A percentile compares a stretch with the other conserved stretches of the same genome.
Evolutionary conservation across 2,113 vertebrate species (phyloP).

Genomic region (Barnardius zonarius): DNA sequence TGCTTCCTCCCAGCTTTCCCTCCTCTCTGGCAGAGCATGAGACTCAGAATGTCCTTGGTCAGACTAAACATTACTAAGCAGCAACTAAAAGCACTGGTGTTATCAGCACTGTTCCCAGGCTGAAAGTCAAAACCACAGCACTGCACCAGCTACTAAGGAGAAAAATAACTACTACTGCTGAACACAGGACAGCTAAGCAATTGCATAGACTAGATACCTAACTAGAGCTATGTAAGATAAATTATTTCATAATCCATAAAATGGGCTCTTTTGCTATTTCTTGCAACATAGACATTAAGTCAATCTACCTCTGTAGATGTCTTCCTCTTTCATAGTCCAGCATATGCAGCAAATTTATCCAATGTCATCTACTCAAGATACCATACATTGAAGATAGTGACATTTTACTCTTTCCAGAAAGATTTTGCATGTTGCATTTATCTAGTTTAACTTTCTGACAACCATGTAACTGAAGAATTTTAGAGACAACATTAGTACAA

Average conservation of each 20-base stretch:
- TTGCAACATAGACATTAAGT: background rate
- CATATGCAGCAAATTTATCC: background rate
- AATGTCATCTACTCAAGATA: background rate
- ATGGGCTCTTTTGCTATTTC: background rate
- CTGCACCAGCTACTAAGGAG: no score
- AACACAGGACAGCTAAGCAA: background rate
- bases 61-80: no score
- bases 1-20: no score
- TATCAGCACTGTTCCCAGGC: no score
- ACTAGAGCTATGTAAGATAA: background rate
- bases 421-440: background rate
- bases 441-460: background rate
- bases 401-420: background rate
- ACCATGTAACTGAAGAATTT: background rate
- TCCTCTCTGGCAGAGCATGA: no score
- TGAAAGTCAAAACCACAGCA: no score
- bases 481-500: background rate
- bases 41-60: no score
- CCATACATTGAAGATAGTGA: background rate
- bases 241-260: background rate
- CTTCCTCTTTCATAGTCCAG: background rate
- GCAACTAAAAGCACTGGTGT: no score
- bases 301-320: background rate
- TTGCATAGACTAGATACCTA: background rate
- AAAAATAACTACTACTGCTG: no score